Conservation (phyloP, 2,113 vertebrate species). For the Oncorhynchus clarkii region DNA sequence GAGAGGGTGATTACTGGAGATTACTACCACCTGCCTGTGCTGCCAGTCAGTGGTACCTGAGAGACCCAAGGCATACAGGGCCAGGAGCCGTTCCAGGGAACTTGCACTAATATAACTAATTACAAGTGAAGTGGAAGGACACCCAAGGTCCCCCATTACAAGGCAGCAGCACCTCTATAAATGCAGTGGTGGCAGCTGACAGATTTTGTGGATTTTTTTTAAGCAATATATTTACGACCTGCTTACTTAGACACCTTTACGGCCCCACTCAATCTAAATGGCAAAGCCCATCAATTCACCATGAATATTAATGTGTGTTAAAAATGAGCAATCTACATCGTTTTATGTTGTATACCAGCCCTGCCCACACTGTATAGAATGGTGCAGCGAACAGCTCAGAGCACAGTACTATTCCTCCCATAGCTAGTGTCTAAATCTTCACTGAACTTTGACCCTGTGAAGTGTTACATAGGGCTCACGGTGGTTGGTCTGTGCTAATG, state of each 20-base stretch:
- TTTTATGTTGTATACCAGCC: neutral
- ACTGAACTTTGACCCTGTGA: too few relatives aligned
- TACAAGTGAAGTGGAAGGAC: constrained; percentile 28
- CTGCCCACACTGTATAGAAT: too few relatives aligned
- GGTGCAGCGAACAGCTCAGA: too few relatives aligned
- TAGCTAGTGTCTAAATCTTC: too few relatives aligned
- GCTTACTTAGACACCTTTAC: constrained; percentile 4
- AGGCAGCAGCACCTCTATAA: neutral
- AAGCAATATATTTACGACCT: neutral
- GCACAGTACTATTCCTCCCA: too few relatives aligned
- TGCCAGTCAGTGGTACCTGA: constrained; percentile 9
- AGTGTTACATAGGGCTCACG: too few relatives aligned
- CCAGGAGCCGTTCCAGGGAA: constrained; percentile 4
- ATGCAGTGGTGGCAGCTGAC: neutral
- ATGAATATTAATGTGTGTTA: neutral
- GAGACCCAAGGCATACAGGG: constrained; percentile 3
- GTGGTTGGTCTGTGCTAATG: too few relatives aligned
- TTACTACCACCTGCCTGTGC: constrained; percentile 23
- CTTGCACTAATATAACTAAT: constrained; percentile 32
- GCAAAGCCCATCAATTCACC: neutral
- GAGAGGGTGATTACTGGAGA: constrained; percentile 29
- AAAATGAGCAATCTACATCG: neutral
- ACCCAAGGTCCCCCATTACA: constrained; percentile 22
- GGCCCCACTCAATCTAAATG: neutral
- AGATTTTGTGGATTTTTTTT: neutral